Percentiles rank a stretch among this genome's conserved stretches.
Evolutionary conservation across 2,888 invertebrate genomes (phyloP).

Genomic region (Pseudanteris insignis): DNA sequence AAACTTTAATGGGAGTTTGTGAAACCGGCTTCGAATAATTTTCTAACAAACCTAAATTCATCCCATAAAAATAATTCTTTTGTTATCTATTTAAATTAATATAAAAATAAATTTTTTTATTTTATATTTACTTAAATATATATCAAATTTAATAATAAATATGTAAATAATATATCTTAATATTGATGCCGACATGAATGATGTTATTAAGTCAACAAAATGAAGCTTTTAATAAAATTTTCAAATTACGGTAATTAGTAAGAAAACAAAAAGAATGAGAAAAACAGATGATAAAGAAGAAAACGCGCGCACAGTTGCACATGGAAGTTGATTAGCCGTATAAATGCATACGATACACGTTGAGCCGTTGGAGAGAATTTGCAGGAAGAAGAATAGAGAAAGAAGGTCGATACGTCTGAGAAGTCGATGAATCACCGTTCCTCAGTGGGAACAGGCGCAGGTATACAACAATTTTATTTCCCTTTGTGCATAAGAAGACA

Average conservation of each 20-base stretch:
- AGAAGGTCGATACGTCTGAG: conserved; percentile 45
- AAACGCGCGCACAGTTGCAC: conserved; percentile 10
- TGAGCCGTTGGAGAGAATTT: conserved; percentile 32
- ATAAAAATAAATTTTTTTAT: not conserved
- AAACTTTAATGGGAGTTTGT: too few species aligned
- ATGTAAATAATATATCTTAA: too few species aligned
- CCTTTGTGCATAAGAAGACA: conserved; percentile 42
- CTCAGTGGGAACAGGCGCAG: conserved; percentile 35
- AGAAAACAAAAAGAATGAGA: not conserved
- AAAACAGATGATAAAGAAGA: too few species aligned
- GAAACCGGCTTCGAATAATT: too few species aligned
- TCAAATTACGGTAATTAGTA: not conserved
- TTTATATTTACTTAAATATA: not conserved
- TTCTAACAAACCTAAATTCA: too few species aligned
- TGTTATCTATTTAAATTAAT: not conserved
- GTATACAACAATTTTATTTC: conserved; percentile 40
- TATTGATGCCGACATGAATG: too few species aligned
- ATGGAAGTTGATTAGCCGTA: conserved; percentile 29
- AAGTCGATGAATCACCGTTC: conserved; percentile 44
- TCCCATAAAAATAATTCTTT: too few species aligned
- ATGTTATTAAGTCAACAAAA: too few species aligned
- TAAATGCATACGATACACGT: conserved; percentile 38
- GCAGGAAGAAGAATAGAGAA: conserved; percentile 40
- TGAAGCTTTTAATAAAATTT: not conserved
- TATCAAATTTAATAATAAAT: too few species aligned